phyloP scores from a whole-genome alignment of 2,888 invertebrate genomes.

The Melitaea athalia region DNA sequence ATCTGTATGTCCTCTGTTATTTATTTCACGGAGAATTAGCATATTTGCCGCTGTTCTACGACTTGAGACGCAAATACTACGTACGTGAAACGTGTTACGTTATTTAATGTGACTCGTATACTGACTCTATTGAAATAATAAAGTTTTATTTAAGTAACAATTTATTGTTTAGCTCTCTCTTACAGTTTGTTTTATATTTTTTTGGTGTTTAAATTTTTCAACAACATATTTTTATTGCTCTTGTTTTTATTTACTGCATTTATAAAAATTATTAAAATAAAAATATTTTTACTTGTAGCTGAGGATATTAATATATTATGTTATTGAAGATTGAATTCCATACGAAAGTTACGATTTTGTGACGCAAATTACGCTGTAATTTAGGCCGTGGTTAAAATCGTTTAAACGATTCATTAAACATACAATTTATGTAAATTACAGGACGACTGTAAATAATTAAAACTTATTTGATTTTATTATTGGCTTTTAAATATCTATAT shows the following conservation, averaged over 20 bases:
- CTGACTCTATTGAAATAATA: too few relatives aligned
- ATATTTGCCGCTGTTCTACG: conserved; percentile 35
- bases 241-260: too few relatives aligned
- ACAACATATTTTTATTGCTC: too few relatives aligned
- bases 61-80: conserved; percentile 18
- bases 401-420: conserved; percentile 26
- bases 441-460: conserved; percentile 15
- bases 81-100: conserved; percentile 13
- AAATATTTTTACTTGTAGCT: too few relatives aligned
- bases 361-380: not conserved
- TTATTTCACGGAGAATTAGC: conserved; percentile 39
- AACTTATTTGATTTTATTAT: conserved; percentile 8
- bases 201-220: too few relatives aligned
- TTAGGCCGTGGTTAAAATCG: conserved; percentile 7
- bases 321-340: not conserved
- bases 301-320: too few relatives aligned
- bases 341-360: not conserved
- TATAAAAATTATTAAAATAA: too few relatives aligned
- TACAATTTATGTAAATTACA: conserved; percentile 22
- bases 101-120: too few relatives aligned
- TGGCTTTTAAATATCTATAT: not conserved
- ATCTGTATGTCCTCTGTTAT: conserved; percentile 36
- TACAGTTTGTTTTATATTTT: too few relatives aligned
- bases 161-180: too few relatives aligned
- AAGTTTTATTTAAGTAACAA: too few relatives aligned